These are phyloP conservation scores for Centropus bengalensis DNA, from an alignment of 2,113 vertebrate species.

Conservation along the genomic window DNA sequence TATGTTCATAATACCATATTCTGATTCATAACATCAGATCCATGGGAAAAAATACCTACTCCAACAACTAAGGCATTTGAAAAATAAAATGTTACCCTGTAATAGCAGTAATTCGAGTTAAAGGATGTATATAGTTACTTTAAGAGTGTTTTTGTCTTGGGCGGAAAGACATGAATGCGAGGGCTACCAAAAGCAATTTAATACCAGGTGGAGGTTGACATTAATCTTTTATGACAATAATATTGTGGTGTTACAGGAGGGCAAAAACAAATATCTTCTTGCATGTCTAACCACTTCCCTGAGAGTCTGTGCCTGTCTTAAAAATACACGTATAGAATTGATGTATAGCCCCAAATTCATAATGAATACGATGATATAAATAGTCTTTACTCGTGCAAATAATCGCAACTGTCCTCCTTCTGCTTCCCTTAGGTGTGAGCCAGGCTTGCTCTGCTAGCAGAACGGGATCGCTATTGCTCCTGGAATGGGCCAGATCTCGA, in stretches of 20 bases:
- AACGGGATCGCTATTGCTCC: neutral
- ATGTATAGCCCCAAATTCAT: conserved; percentile 50
- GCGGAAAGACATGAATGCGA: neutral
- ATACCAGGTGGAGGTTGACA: conserved; percentile 65
- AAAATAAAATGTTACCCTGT: neutral
- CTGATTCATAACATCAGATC: neutral
- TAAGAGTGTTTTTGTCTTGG: conserved; percentile 46
- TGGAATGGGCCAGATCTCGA: neutral
- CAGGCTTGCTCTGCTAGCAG: neutral
- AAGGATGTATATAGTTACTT: conserved; percentile 14
- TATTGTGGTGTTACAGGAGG: conserved; percentile 60
- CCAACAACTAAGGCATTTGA: neutral
- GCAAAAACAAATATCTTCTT: conserved; percentile 46
- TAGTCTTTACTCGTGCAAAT: neutral
- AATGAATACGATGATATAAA: conserved; percentile 32
- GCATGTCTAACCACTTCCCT: conserved; percentile 21
- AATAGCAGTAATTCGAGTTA: neutral
- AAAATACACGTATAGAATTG: neutral
- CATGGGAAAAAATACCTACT: neutral
- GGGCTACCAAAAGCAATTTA: conserved; percentile 53
- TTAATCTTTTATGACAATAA: conserved; percentile 74
- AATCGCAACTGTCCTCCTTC: neutral
- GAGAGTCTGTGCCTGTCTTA: conserved; percentile 51
- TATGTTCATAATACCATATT: neutral
- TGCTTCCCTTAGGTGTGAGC: conserved; percentile 10